phyloP scores from a whole-genome alignment of 2,888 invertebrate genomes.

The Zhuqinia jingwanae region DNA sequence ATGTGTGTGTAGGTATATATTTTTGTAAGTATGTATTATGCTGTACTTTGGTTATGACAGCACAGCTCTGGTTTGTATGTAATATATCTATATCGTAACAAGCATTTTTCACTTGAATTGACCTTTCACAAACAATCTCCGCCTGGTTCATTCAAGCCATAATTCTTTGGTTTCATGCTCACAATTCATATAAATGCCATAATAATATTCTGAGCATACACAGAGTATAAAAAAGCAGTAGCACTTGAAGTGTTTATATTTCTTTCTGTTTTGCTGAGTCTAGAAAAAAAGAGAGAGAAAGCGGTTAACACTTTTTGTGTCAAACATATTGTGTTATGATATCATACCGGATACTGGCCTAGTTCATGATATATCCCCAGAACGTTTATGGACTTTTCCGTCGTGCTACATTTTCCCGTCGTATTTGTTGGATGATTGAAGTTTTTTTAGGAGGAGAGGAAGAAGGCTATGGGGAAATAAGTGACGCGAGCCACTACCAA shows the following conservation, averaged over 20 bases:
- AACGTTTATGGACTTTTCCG: constrained; percentile 55
- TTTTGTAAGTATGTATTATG: no score
- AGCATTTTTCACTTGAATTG: constrained; percentile 55
- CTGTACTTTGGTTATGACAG: no score
- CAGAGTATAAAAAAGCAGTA: not conserved
- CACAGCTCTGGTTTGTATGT: not conserved
- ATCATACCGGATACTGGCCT: constrained; percentile 47
- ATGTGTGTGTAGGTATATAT: no score
- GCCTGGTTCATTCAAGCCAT: constrained; percentile 12
- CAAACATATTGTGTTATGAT: constrained; percentile 17
- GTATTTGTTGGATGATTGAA: constrained; percentile 26
- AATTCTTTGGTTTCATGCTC: not conserved
- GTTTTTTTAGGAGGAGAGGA: not conserved
- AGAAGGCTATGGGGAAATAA: constrained; percentile 9
- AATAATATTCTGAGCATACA: not conserved
- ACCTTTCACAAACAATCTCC: constrained; percentile 50
- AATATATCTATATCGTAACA: not conserved
- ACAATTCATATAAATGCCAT: not conserved
- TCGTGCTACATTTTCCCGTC: not conserved
- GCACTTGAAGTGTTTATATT: not conserved
- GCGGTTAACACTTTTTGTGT: constrained; percentile 7
- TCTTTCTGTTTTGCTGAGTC: not conserved
- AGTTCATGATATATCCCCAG: constrained; percentile 18
- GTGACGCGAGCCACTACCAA: not conserved
- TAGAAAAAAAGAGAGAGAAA: not conserved